These are phyloP conservation scores for Drosophila pachea DNA, from an alignment of 1,140 invertebrate genomes.

Conservation along the genomic window DNA sequence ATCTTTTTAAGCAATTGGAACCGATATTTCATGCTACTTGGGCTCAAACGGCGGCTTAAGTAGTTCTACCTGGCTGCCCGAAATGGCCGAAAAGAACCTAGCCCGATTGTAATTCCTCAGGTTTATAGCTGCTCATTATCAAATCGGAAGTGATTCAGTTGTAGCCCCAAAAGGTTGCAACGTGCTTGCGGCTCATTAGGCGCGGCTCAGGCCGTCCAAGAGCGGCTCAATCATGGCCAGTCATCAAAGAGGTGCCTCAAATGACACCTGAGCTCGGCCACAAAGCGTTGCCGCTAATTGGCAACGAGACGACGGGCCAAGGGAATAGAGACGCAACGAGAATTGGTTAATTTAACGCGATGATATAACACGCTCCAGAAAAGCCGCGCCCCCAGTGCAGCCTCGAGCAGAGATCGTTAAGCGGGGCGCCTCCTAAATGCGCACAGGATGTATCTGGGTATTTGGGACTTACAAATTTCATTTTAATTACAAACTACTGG, in stretches of 20 bases:
- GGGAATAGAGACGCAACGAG: slow-evolving; percentile 29
- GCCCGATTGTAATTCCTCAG: slow-evolving; percentile 43
- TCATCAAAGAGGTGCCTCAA: slow-evolving; percentile 68
- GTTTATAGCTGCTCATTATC: slow-evolving; percentile 26
- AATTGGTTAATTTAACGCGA: slow-evolving; percentile 67
- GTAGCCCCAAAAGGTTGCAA: slow-evolving; percentile 3
- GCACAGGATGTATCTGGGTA: slow-evolving; percentile 53
- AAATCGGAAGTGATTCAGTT: slow-evolving; percentile 61
- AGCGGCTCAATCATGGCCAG: slow-evolving; percentile 49
- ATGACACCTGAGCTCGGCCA: slow-evolving; percentile 58
- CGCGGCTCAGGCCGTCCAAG: slow-evolving; percentile 1
- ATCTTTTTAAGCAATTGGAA: not conserved
- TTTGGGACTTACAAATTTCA: slow-evolving; percentile 58
- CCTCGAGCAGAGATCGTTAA: slow-evolving; percentile 40
- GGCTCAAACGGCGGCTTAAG: not conserved
- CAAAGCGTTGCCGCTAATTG: slow-evolving; percentile 51
- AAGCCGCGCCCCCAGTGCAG: slow-evolving; percentile 33
- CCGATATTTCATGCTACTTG: not conserved
- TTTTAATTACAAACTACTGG: slow-evolving; percentile 64
- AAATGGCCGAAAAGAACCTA: not conserved
- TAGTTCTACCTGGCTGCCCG: not conserved
- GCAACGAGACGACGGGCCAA: slow-evolving; percentile 18
- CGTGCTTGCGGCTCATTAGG: slow-evolving; percentile 20
- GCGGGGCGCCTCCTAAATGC: slow-evolving; percentile 45
- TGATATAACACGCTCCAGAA: slow-evolving; percentile 57